Base-by-base conservation (phyloP, 2,888 invertebrate genomes). In the Piscicola geometra region DNA sequence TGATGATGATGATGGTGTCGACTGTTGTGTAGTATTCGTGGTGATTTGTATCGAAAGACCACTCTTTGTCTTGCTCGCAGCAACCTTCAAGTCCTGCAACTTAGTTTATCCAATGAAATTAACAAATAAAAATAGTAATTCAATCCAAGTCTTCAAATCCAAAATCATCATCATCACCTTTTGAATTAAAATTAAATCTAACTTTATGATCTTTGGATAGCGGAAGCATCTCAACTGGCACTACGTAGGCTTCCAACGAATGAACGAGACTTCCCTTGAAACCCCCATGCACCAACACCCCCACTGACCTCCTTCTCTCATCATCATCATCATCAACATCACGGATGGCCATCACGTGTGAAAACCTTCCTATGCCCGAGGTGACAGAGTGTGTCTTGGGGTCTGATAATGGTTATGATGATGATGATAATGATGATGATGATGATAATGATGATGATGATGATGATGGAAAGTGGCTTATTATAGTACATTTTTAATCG, bases 201-300 rank as follows among this genome's bases (percentile, higher is more conserved):
- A 56, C 60, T 56, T 56, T 5, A 56, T 56, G 60, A 25, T 56
- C 25, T 18, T 18, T 18, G 60, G 25, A 3, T 15, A 56, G 15
- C 5, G 67, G 80, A 28, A 83, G 81, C 2, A 85, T 79, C 30
- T 80, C 80, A 75, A 91, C 90, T 0, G 94, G 94, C 71, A 94
- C 89, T 21, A 92, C 91, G 82, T 92, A 95, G 0, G 93, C 93
- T 80, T 94, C 87, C 0, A 95, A 88, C 86, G 94, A 94, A 32
- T 84, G 84, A 82, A 93, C 92, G 0, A 94, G 93, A 84, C 93
- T 92, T 15, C 95, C 95, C 83, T 93, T 93, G 85, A 94, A 96
- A 56, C 95, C 95, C 0, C 95, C 95, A 30, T 90, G 90, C 76
- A 96, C 89, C 0, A 95, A 86, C 74, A 96, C 86, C 1, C 93